Evolutionary conservation across 2,113 vertebrate species (phyloP), one percentile per base, ranked within the genome.

Genomic region (Oncorhynchus mykiss): DNA sequence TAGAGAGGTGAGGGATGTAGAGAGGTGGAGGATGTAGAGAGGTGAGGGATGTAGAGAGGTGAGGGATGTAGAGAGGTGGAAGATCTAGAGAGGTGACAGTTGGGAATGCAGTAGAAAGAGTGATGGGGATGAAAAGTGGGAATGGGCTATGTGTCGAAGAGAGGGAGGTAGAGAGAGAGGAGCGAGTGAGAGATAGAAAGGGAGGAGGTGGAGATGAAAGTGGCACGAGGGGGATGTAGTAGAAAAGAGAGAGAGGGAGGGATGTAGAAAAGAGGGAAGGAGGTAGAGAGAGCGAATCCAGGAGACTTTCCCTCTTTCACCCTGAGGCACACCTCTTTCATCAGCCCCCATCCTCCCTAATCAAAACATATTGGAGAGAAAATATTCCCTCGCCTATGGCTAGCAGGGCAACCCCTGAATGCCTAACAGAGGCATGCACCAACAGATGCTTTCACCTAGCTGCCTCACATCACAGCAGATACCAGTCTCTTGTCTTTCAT

Each of bases 331-430:
- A 72, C 49, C 70, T 72, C 49, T 16, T 27, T 71, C 64, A 57
- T 81, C 65, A 70, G 70, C 78, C 27, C 69, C 45, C 2, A 65
- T 76, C 62, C 57, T 1, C 18, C 77, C 80, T 72, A 57, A 72
- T 82, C 31, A 67, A 11, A 67, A 27, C 65, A 14, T 29, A 51
- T 76, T 67, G 70, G 24, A 49, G 62, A 45, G 24, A 24, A 64
- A 45, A 45, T 45, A 45, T 2, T 11, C 16, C 9, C 39, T 45
- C 39, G 9, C 9, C 39, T 45, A 45, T 45, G 9, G 39, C 2
- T 45, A 45, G 2, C 39, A 45, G 39, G 39, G 39, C 39, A 45
- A 45, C 8, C 2, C 39, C 39, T 45, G 8, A 45, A 45, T 45
- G 9, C 39, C 39, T 34, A 34, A 34, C 34, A 34, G 34, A 6